Percentiles rank a stretch among this genome's conserved stretches.
Evolutionary conservation across 2,797 vertebrate species (phyloP).

Genomic region (Vipera ursinii): DNA sequence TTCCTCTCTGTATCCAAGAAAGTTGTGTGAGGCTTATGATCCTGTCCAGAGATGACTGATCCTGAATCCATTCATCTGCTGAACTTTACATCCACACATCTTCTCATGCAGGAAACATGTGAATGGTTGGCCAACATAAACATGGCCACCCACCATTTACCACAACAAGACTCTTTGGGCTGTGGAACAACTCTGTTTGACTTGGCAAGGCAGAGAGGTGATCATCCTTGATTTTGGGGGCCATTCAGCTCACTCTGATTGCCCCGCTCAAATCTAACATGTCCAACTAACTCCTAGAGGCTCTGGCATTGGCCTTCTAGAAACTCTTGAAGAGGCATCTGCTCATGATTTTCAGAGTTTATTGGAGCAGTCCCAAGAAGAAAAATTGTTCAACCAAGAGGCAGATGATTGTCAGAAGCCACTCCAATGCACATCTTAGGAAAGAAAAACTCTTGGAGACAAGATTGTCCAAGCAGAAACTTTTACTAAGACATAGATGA

Average conservation of each 20-base stretch:
- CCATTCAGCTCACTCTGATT: not conserved
- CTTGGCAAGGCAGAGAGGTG: not conserved
- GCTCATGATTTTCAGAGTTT: not conserved
- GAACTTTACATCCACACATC: not conserved
- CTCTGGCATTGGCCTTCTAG: not conserved
- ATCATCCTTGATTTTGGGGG: not conserved
- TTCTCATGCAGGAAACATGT: not conserved
- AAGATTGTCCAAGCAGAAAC: too few relatives aligned
- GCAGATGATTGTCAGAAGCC: too few relatives aligned
- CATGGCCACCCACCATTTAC: not conserved
- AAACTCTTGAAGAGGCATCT: not conserved
- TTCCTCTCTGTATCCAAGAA: not conserved
- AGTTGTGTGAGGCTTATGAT: not conserved
- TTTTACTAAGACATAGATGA: too few relatives aligned
- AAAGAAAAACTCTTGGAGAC: too few relatives aligned
- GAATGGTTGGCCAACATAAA: not conserved
- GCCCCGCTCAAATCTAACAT: not conserved
- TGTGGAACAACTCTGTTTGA: not conserved
- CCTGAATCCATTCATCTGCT: not conserved
- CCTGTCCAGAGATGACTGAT: not conserved
- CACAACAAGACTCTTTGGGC: not conserved
- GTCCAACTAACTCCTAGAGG: not conserved
- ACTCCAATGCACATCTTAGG: too few relatives aligned
- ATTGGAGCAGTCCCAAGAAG: not conserved
- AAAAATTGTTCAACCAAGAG: not conserved